phyloP scores from a whole-genome alignment of 2,797 vertebrate genomes.

The Typhlichthys eigenmanni region DNA sequence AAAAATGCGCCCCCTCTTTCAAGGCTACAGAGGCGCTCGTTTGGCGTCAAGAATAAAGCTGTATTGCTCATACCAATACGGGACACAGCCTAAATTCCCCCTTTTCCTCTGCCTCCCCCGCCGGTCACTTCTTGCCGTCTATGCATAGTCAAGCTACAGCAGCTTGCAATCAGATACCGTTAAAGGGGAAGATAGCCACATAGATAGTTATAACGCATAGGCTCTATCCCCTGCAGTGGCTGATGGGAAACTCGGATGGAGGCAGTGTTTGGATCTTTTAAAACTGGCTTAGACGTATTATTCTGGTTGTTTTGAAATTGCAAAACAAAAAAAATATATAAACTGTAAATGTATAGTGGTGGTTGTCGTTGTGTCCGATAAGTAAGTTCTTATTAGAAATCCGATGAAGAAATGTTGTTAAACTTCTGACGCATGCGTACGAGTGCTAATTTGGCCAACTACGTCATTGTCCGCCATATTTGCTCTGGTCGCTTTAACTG shows the following conservation, averaged over 20 bases:
- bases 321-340: too few species aligned
- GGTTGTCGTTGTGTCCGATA: not conserved
- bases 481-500: not conserved
- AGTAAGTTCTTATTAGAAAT: not conserved
- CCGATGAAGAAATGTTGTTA: not conserved
- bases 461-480: slow-evolving; percentile 50
- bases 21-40: slow-evolving; percentile 50
- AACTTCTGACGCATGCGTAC: slow-evolving; percentile 38
- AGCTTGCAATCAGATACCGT: slow-evolving; percentile 47
- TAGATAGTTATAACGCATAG: not conserved
- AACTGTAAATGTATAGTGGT: not conserved
- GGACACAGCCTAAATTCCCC: slow-evolving; percentile 62
- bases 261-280: too few species aligned
- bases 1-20: slow-evolving; percentile 38
- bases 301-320: too few species aligned
- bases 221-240: slow-evolving; percentile 16
- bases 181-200: not conserved
- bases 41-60: slow-evolving; percentile 49
- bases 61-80: slow-evolving; percentile 62
- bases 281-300: too few species aligned
- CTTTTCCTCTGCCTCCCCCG: slow-evolving; percentile 62
- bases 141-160: slow-evolving; percentile 58
- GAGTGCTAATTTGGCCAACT: not conserved
- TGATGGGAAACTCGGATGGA: not conserved
- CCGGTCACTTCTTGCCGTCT: slow-evolving; percentile 68